Conservation (phyloP, 2,797 vertebrate genomes). For the Pseudochromis fuscus region DNA sequence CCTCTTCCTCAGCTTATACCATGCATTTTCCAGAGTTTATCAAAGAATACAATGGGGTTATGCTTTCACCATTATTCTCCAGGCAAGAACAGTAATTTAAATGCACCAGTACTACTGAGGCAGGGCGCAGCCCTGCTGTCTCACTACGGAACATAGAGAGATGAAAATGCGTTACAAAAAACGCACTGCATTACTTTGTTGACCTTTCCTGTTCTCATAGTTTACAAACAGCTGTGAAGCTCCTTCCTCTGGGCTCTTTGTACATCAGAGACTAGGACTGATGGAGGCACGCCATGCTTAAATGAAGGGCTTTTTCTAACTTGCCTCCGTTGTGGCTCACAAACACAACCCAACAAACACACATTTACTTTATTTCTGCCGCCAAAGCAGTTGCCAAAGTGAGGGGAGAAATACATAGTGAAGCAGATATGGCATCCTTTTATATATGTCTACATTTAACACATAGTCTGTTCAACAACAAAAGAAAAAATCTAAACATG, state of each 20-base stretch:
- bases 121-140: constrained; percentile 79
- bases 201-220: constrained; percentile 86
- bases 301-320: constrained; percentile 83
- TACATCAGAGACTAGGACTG: constrained; percentile 84
- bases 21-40: constrained; percentile 87
- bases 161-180: constrained; percentile 83
- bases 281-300: constrained; percentile 82
- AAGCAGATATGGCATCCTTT: constrained; percentile 69
- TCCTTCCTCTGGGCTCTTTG: constrained; percentile 86
- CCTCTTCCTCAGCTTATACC: constrained; percentile 83
- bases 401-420: constrained; percentile 63
- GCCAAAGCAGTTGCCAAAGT: constrained; percentile 71
- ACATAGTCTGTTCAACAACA: constrained; percentile 57
- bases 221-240: constrained; percentile 88
- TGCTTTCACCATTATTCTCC: constrained; percentile 87
- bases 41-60: constrained; percentile 88
- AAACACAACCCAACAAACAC: constrained; percentile 80
- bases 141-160: constrained; percentile 81
- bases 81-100: constrained; percentile 88
- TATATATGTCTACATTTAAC: constrained; percentile 70
- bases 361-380: constrained; percentile 72
- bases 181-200: constrained; percentile 84
- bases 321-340: constrained; percentile 74
- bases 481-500: constrained; percentile 54
- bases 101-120: constrained; percentile 82